Conservation (phyloP, 2,888 invertebrate genomes). For the Chorisops tibialis region DNA sequence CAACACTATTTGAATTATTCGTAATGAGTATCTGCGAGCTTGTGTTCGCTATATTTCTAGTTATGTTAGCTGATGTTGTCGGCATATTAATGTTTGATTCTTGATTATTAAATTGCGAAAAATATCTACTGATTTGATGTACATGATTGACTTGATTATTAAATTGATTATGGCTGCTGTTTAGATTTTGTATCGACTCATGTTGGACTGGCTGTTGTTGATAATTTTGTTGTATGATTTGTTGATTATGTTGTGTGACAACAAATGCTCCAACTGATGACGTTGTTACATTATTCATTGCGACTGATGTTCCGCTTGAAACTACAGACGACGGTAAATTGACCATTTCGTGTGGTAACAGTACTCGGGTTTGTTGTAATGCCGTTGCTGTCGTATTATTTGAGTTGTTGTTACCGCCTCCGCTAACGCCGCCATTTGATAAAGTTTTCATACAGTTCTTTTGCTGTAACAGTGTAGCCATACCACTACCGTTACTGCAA, state of each 20-base stretch:
- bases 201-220: constrained; percentile 19
- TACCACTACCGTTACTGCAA: constrained; percentile 49
- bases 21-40: constrained; percentile 30
- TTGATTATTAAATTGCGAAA: constrained; percentile 17
- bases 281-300: not conserved
- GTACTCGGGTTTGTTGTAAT: constrained; percentile 35
- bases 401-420: constrained; percentile 30
- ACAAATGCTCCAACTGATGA: constrained; percentile 1
- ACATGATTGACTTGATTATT: constrained; percentile 27
- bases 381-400: constrained; percentile 19
- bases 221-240: constrained; percentile 12
- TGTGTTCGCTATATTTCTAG: constrained; percentile 21
- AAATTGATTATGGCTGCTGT: constrained; percentile 26
- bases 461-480: constrained; percentile 82
- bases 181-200: constrained; percentile 23
- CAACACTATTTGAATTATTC: constrained; percentile 19
- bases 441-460: constrained; percentile 78
- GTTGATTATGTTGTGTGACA: constrained; percentile 20
- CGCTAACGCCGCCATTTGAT: constrained; percentile 57
- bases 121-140: constrained; percentile 29
- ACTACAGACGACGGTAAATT: constrained; percentile 41
- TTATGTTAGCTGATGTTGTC: constrained; percentile 19
- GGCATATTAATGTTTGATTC: constrained; percentile 6
- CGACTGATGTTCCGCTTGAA: constrained; percentile 13
- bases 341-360: constrained; percentile 51